Conservation (phyloP, 2,888 invertebrate species). For the Spodoptera exigua region DNA sequence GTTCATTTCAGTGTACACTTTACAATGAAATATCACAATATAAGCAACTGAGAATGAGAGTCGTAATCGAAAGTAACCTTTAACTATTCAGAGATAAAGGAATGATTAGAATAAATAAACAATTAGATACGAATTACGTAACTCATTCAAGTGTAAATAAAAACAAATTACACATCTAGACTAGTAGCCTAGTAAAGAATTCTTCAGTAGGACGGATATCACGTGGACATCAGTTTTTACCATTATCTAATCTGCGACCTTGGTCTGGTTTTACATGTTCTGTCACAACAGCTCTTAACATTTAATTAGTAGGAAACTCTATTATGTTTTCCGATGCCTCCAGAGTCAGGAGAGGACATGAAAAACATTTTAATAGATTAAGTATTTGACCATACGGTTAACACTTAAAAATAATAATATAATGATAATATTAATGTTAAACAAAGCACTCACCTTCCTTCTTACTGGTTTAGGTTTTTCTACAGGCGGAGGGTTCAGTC, state of each 20-base stretch:
- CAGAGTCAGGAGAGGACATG: slow-evolving; percentile 4
- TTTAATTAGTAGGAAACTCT: slow-evolving; percentile 18
- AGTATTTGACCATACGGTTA: too few species aligned
- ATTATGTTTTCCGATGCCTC: slow-evolving; percentile 18
- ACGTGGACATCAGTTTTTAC: slow-evolving; percentile 47
- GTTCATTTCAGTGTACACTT: slow-evolving; percentile 6
- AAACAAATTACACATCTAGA: slow-evolving; percentile 3
- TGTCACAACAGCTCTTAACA: slow-evolving; percentile 23
- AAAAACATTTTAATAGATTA: neutral
- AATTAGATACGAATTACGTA: slow-evolving; percentile 19
- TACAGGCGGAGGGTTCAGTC: slow-evolving; percentile 83
- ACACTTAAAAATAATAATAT: too few species aligned
- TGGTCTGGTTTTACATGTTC: slow-evolving; percentile 50
- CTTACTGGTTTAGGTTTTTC: slow-evolving; percentile 87
- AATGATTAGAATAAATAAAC: slow-evolving; percentile 5
- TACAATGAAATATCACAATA: slow-evolving; percentile 2
- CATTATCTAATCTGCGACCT: slow-evolving; percentile 70
- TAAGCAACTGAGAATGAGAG: neutral
- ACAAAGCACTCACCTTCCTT: slow-evolving; percentile 83
- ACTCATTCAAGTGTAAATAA: slow-evolving; percentile 16
- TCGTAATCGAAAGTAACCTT: slow-evolving; percentile 33
- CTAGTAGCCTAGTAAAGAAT: slow-evolving; percentile 7
- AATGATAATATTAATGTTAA: neutral
- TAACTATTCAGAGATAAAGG: slow-evolving; percentile 32
- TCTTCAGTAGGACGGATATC: slow-evolving; percentile 20